phyloP scores from a whole-genome alignment of 1,140 invertebrate genomes.

The Acromyrmex echinatior region DNA sequence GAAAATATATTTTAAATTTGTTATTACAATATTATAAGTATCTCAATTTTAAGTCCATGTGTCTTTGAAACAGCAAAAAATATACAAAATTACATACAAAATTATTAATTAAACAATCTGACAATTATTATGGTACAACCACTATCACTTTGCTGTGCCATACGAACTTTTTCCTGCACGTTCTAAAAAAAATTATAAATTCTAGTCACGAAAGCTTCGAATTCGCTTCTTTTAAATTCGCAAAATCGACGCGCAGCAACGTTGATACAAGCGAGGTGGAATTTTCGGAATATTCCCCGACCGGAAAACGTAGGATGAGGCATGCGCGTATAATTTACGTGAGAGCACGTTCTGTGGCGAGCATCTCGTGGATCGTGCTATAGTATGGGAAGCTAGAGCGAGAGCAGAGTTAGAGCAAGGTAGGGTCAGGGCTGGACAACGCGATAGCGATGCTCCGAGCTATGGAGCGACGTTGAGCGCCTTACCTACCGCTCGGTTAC shows the following conservation, averaged over 20 bases:
- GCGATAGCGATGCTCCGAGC: constrained; percentile 80
- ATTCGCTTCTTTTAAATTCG: constrained; percentile 57
- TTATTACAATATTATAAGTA: constrained; percentile 17
- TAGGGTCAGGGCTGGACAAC: constrained; percentile 80
- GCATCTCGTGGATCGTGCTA: constrained; percentile 60
- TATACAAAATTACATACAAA: too few species aligned
- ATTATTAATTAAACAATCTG: constrained; percentile 10
- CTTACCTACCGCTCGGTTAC: constrained; percentile 78
- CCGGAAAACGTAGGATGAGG: constrained; percentile 55
- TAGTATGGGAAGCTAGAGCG: constrained; percentile 62
- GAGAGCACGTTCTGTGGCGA: constrained; percentile 65
- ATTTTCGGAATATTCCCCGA: constrained; percentile 59
- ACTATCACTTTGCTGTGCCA: too few species aligned
- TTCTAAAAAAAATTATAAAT: constrained; percentile 49
- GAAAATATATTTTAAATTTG: neutral
- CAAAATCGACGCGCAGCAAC: constrained; percentile 37
- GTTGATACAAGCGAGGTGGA: constrained; percentile 51
- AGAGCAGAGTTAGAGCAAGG: constrained; percentile 61
- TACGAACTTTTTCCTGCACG: neutral
- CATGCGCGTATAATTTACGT: constrained; percentile 71
- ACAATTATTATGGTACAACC: neutral
- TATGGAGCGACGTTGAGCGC: constrained; percentile 81
- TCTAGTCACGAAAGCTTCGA: constrained; percentile 40
- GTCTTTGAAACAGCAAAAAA: neutral
- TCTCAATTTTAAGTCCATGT: neutral